Base-by-base conservation (phyloP, 92 coral and sea anemone genomes). In the Palythoa heliodiscus region DNA sequence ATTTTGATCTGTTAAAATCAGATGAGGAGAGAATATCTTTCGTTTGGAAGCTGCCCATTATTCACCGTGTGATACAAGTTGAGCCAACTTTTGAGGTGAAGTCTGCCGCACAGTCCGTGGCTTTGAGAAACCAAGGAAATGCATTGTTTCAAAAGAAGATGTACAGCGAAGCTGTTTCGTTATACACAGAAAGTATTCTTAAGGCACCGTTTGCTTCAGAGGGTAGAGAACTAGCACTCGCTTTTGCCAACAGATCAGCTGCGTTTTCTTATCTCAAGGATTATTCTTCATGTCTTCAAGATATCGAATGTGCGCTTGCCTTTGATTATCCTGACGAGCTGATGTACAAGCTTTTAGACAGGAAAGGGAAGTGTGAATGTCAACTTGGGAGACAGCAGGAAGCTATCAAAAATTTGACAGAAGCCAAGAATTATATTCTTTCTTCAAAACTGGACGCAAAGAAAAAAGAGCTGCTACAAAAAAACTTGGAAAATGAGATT, bases 211-310 rank as follows among this genome's bases (percentile, higher is more conserved):
- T 76, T 20, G 74, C 57, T 8, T 48, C 88, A 23, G 89, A 85
- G 3, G 90, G 89, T 53, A 87, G 74, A 70, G 93, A 93, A 61
- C 76, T 90, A 9, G 78, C 98, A 11, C 92, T 94, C 79, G 98
- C 98, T 35, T 86, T 87, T 89, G 98, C 98, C 20, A 96, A 96
- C 73, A 92, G 96, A 66, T 96, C 98, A 54, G 98, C 98, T n/a
- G 96, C 91, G 9, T 79, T 92, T 73, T 92, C 88, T 37, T 89
- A 94, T 60, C 76, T 94, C 66, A 77, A 86, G 52, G 82, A 94
- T 52, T 88, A 91, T 75, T 77, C 6, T 15, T 86, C 85, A 5
- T 96, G 98, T 75, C 78, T 94, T 68, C 83, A 84, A 38, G 97
- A 92, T 74, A 95, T 97, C 75, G 91, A 91, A 52, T 75, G 84